Percentiles rank a stretch among this genome's conserved stretches.
phyloP scores from a whole-genome alignment of 2,797 vertebrate genomes.

The Micromesistius poutassou region DNA sequence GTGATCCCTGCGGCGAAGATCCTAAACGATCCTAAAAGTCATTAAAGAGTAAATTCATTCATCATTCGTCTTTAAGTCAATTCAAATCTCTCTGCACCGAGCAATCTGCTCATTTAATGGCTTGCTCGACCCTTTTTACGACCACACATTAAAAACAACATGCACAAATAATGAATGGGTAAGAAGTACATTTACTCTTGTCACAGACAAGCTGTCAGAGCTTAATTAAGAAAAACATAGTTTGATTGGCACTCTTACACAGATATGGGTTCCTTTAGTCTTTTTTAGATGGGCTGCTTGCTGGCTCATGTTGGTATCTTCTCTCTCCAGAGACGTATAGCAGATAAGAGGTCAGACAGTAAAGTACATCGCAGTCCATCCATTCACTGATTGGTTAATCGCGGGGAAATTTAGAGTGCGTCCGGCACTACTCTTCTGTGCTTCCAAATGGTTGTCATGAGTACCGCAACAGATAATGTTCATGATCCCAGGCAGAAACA shows the following conservation, averaged over 20 bases:
- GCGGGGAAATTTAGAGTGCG: conserved; percentile 58
- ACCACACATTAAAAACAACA: not conserved
- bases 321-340: conserved; percentile 7
- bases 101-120: conserved; percentile 8
- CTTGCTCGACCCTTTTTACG: conserved; percentile 11
- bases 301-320: not conserved
- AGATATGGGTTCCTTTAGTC: not conserved
- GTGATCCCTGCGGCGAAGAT: not conserved
- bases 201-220: not conserved
- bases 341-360: conserved; percentile 32
- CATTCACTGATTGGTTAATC: conserved; percentile 65
- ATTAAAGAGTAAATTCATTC: not conserved
- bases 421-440: conserved; percentile 41
- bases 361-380: conserved; percentile 48
- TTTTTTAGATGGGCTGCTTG: conserved; percentile 26
- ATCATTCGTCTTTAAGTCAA: not conserved
- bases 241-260: not conserved
- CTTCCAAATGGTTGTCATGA: conserved; percentile 57
- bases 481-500: conserved; percentile 46
- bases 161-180: not conserved
- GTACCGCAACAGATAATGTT: conserved; percentile 63
- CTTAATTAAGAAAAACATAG: not conserved
- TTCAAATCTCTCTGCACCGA: not conserved
- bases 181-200: not conserved
- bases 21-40: not conserved